Evolutionary conservation across 2,113 vertebrate genomes (phyloP).

Genomic region (Monopterus albus): DNA sequence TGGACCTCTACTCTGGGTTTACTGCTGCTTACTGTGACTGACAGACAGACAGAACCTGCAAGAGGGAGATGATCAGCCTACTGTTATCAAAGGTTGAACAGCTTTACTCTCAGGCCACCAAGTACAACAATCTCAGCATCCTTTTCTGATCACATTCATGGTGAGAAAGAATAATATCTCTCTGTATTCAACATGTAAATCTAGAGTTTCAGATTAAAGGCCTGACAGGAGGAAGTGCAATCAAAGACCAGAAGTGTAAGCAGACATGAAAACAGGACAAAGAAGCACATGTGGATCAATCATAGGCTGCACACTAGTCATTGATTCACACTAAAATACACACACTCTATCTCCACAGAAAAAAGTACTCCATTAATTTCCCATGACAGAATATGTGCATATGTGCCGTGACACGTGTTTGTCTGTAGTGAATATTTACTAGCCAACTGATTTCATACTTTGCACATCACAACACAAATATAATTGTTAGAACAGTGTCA

Average conservation of each 20-base stretch:
- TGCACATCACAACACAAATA: too few species aligned
- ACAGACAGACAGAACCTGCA: constrained; percentile 66
- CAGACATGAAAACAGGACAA: constrained; percentile 1
- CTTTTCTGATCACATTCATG: neutral
- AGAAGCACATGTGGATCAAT: neutral
- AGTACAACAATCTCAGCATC: neutral
- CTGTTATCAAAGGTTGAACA: neutral
- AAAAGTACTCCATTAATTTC: too few species aligned
- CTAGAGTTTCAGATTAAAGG: neutral
- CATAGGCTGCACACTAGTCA: neutral
- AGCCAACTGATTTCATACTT: too few species aligned
- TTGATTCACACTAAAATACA: neutral
- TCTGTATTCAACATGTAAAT: neutral
- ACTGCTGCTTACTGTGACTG: constrained; percentile 77
- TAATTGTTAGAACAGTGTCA: too few species aligned
- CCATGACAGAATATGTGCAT: too few species aligned
- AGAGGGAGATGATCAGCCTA: neutral
- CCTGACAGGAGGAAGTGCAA: neutral
- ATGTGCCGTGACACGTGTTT: too few species aligned
- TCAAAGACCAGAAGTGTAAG: neutral
- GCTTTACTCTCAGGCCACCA: neutral
- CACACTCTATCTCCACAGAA: neutral
- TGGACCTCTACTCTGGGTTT: constrained; percentile 78
- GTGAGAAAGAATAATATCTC: neutral
- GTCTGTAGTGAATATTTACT: too few species aligned